Conservation (phyloP, 92 coral and sea anemone genomes). For the Scolanthus callimorphus region DNA sequence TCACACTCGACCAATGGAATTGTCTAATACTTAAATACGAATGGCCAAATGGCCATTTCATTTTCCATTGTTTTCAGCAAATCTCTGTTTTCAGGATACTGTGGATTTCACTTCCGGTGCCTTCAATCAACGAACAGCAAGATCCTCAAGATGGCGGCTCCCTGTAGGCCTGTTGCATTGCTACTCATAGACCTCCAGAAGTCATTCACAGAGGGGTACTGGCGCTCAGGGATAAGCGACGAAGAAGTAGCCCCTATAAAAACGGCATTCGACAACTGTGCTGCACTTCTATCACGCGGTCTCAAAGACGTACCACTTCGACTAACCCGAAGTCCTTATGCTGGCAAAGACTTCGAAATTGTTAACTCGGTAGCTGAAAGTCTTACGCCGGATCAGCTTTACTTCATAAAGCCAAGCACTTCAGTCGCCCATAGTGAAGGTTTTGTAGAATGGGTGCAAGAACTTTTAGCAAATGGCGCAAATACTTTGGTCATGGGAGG, state of each 20-base stretch:
- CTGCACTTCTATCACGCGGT: constrained; percentile 29
- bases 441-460: constrained; percentile 29
- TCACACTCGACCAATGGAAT: no score
- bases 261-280: constrained; percentile 38
- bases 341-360: constrained; percentile 34
- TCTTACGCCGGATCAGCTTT: constrained; percentile 18
- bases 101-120: no score
- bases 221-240: constrained; percentile 36
- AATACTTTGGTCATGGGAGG: constrained; percentile 48
- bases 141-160: no score
- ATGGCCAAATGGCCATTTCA: no score
- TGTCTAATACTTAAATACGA: no score
- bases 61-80: no score
- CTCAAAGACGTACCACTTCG: constrained; percentile 25
- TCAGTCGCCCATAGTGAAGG: constrained; percentile 32
- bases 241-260: constrained; percentile 41
- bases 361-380: constrained; percentile 14
- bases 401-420: constrained; percentile 24
- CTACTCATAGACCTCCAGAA: constrained; percentile 43
- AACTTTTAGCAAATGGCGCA: constrained; percentile 10
- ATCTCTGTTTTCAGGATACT: no score
- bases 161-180: constrained; percentile 23
- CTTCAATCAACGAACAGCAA: no score
- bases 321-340: constrained; percentile 35
- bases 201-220: constrained; percentile 39